Evolutionary conservation across 2,888 invertebrate species (phyloP).

Genomic region (Drosophila lacicola): DNA sequence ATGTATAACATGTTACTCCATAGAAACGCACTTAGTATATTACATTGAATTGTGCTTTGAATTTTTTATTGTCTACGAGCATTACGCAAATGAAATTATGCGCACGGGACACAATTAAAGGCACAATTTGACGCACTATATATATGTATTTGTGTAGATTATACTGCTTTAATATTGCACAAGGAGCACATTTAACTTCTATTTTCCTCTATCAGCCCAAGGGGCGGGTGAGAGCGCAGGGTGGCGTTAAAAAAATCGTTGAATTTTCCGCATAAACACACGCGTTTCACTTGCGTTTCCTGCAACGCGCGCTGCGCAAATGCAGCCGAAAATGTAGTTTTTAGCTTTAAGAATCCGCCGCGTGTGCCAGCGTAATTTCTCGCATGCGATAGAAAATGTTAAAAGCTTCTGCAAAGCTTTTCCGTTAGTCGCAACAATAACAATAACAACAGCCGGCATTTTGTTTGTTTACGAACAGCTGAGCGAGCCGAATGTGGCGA

Average conservation of each 20-base stretch:
- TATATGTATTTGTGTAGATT: not conserved
- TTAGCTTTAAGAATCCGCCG: constrained; percentile 53
- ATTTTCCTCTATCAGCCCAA: constrained; percentile 13
- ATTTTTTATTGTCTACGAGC: constrained; percentile 25
- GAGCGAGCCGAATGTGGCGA: constrained; percentile 24
- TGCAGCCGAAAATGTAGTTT: constrained; percentile 65
- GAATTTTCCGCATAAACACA: constrained; percentile 31
- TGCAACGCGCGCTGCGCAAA: constrained; percentile 77
- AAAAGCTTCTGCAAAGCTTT: constrained; percentile 54
- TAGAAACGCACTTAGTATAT: constrained; percentile 24
- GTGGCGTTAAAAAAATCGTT: constrained; percentile 45
- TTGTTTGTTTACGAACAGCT: constrained; percentile 64
- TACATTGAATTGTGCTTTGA: constrained; percentile 15
- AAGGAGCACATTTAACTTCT: constrained; percentile 22
- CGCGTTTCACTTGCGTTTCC: constrained; percentile 67
- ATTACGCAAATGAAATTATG: constrained; percentile 37
- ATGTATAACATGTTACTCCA: constrained; percentile 9
- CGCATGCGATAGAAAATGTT: constrained; percentile 48
- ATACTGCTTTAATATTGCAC: constrained; percentile 25
- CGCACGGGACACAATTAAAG: constrained; percentile 39
- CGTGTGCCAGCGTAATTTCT: constrained; percentile 19
- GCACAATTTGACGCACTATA: constrained; percentile 36
- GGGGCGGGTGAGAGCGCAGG: constrained; percentile 9
- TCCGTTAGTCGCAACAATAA: constrained; percentile 14
- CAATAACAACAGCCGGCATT: constrained; percentile 60